These are phyloP conservation scores for Sterna hirundo DNA, from an alignment of 2,113 vertebrate species.

Conservation along the genomic window DNA sequence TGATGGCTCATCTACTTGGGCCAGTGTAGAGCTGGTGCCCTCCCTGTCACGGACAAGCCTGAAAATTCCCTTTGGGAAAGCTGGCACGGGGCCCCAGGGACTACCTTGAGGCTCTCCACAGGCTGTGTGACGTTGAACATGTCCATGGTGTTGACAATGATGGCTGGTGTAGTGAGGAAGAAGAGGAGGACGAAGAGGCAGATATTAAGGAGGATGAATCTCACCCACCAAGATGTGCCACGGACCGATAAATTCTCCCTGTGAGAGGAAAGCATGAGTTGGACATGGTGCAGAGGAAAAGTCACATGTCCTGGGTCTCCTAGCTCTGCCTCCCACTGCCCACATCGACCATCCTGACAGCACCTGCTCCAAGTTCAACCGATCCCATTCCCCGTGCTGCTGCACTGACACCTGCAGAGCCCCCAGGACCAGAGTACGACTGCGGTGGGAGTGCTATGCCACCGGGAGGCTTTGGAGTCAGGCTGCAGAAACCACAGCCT, in stretches of 20 bases:
- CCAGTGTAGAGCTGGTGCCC: background rate
- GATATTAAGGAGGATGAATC: conserved; percentile 90
- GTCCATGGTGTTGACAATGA: conserved; percentile 97
- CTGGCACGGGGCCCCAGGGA: background rate
- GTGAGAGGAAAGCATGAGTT: background rate
- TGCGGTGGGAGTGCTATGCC: fast-evolving
- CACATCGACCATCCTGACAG: background rate
- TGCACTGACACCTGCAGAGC: background rate
- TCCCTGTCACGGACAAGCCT: background rate
- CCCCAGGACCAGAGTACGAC: background rate
- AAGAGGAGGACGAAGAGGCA: conserved; percentile 94
- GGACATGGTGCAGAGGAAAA: background rate
- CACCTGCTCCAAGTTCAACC: background rate
- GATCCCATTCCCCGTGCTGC: background rate
- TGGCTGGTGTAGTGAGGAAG: conserved; percentile 97
- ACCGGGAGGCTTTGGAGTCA: background rate
- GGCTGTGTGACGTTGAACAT: conserved; percentile 96
- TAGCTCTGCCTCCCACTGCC: background rate
- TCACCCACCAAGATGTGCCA: conserved; percentile 90
- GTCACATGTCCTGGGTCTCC: background rate
- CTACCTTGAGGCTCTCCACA: conserved; percentile 89
- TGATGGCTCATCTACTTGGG: background rate
- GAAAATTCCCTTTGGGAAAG: background rate
- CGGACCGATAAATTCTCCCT: conserved; percentile 95
- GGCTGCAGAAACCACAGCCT: background rate